Percentiles rank a stretch among this genome's conserved stretches.
Conservation (phyloP, 2,113 vertebrate species). For the Seriola dumerili region DNA sequence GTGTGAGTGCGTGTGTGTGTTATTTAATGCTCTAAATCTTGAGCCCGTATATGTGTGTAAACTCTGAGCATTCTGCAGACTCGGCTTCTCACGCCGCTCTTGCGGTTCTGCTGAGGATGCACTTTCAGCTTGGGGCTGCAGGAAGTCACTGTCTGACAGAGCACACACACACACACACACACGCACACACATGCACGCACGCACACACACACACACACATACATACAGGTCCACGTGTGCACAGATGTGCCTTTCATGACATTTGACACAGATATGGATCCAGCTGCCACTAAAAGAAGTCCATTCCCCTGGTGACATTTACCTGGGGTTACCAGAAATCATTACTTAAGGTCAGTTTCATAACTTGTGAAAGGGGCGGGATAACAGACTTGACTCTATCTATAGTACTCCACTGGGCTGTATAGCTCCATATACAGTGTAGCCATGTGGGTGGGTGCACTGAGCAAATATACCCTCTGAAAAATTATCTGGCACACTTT, state of each 20-base stretch:
- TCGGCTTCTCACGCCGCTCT: constrained; percentile 61
- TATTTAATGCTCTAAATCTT: constrained; percentile 66
- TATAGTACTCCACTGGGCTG: not conserved
- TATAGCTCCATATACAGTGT: not conserved
- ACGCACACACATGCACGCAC: constrained; percentile 15
- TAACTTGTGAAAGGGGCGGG: constrained; percentile 43
- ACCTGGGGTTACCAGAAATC: constrained; percentile 64
- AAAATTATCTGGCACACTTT: constrained; percentile 46
- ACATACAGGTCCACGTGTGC: constrained; percentile 19
- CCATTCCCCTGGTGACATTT: constrained; percentile 72
- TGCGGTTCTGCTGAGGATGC: constrained; percentile 77
- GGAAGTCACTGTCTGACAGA: constrained; percentile 78
- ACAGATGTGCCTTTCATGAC: constrained; percentile 55
- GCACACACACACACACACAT: constrained; percentile 24
- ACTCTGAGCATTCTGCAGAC: constrained; percentile 77
- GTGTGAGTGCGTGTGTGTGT: constrained; percentile 27
- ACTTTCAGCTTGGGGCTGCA: constrained; percentile 70
- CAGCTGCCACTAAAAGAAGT: constrained; percentile 53
- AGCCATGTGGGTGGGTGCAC: constrained; percentile 15
- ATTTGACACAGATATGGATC: constrained; percentile 75
- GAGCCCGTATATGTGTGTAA: constrained; percentile 58
- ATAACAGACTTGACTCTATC: constrained; percentile 41
- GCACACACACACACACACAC: constrained; percentile 22
- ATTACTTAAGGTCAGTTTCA: constrained; percentile 70
- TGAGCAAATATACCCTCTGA: constrained; percentile 26